Percentiles rank a stretch among this genome's conserved stretches.
Evolutionary conservation across 2,888 invertebrate genomes (phyloP).

Genomic region (Protophormia terraenovae): DNA sequence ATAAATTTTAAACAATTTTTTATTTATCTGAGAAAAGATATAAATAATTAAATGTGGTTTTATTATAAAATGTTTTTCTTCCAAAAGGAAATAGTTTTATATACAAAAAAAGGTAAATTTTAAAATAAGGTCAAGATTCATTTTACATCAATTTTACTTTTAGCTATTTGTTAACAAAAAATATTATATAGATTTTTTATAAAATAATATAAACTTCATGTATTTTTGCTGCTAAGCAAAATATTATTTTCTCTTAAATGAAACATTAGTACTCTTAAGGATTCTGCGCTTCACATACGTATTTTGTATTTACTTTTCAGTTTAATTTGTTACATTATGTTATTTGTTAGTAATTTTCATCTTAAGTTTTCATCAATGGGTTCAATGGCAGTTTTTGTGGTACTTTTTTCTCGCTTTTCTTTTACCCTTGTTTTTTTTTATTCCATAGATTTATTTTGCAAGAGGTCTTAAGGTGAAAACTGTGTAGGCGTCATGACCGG

Average conservation of each 20-base stretch:
- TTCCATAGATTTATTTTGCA: background rate
- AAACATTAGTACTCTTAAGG: background rate
- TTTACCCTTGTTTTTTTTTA: background rate
- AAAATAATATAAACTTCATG: background rate
- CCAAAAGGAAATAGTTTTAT: background rate
- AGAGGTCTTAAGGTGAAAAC: background rate
- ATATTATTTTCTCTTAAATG: conserved; percentile 36
- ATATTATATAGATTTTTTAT: background rate
- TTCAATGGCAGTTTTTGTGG: conserved; percentile 50
- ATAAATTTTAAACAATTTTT: background rate
- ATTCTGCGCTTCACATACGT: conserved; percentile 35
- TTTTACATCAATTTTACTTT: conserved; percentile 5
- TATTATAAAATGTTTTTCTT: background rate
- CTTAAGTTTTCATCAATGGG: conserved; percentile 35
- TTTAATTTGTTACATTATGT: conserved; percentile 8
- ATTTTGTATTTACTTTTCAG: background rate
- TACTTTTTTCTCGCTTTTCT: background rate
- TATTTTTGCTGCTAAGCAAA: background rate
- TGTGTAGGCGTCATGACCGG: conserved; percentile 40
- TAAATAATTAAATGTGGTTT: background rate
- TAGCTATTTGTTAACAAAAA: background rate
- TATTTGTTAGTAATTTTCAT: conserved; percentile 1
- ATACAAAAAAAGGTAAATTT: conserved; percentile 13
- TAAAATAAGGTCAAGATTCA: conserved; percentile 60
- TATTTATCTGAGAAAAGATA: background rate